Percentiles rank a stretch among this genome's conserved stretches.
Conservation (phyloP, 2,113 vertebrate genomes). For the Ascaphus truei region DNA sequence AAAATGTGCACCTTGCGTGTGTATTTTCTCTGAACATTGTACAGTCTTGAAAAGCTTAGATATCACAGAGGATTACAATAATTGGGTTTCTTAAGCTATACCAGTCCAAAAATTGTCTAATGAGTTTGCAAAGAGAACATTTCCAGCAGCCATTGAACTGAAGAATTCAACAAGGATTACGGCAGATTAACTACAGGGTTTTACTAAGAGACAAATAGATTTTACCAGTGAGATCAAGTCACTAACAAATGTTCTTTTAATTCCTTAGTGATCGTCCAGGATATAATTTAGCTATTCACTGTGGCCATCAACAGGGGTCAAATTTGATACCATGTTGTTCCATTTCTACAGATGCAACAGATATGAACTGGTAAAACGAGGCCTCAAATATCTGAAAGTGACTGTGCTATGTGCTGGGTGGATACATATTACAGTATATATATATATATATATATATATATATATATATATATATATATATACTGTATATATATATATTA, state of each 20-base stretch:
- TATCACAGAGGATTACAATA: neutral
- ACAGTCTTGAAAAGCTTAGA: neutral
- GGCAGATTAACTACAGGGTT: conserved; percentile 30
- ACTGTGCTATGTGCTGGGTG: no score
- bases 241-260: neutral
- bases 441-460: no score
- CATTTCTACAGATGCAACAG: no score
- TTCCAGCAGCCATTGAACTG: conserved; percentile 12
- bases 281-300: neutral
- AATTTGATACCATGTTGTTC: neutral
- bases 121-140: neutral
- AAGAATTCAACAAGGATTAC: conserved; percentile 28
- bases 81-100: neutral
- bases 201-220: conserved; percentile 6
- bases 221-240: conserved; percentile 13
- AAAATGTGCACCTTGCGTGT: conserved; percentile 9
- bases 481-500: no score
- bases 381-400: no score
- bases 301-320: neutral
- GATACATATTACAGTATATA: no score
- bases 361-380: neutral
- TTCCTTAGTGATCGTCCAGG: conserved; percentile 17
- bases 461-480: no score
- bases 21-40: neutral
- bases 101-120: neutral